Conservation (phyloP, 2,797 vertebrate species). For the Anniella stebbinsi region DNA sequence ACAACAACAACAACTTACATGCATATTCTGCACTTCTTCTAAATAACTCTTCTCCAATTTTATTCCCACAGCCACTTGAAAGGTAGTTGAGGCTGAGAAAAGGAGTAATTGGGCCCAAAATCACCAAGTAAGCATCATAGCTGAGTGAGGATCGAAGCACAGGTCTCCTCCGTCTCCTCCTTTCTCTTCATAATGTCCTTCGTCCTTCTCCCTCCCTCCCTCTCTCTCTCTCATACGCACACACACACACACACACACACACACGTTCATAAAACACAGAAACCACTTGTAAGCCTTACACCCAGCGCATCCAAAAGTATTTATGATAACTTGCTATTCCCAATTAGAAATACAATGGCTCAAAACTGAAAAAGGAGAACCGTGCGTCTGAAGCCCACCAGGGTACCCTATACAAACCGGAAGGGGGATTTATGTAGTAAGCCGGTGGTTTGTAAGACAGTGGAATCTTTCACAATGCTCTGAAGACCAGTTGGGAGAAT, state of each 20-base stretch:
- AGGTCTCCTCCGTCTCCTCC: background rate
- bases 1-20: background rate
- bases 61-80: background rate
- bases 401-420: slow-evolving; percentile 32
- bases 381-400: slow-evolving; percentile 43
- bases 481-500: slow-evolving; percentile 50
- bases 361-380: slow-evolving; percentile 47
- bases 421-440: slow-evolving; percentile 40
- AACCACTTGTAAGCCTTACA: slow-evolving; percentile 34
- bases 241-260: slow-evolving; percentile 6
- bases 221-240: slow-evolving; percentile 1
- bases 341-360: slow-evolving; percentile 55
- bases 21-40: background rate
- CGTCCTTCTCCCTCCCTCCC: background rate
- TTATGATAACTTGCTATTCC: slow-evolving; percentile 45
- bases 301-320: slow-evolving; percentile 46
- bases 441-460: slow-evolving; percentile 11
- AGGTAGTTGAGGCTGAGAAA: background rate
- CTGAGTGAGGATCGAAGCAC: background rate
- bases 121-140: background rate
- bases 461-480: slow-evolving; percentile 43
- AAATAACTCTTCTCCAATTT: background rate
- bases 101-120: background rate
- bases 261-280: background rate
- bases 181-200: background rate